A percentile compares a stretch with the other conserved stretches of the same genome.
phyloP scores from a whole-genome alignment of 2,888 invertebrate species.

The Hypomecis punctinalis region DNA sequence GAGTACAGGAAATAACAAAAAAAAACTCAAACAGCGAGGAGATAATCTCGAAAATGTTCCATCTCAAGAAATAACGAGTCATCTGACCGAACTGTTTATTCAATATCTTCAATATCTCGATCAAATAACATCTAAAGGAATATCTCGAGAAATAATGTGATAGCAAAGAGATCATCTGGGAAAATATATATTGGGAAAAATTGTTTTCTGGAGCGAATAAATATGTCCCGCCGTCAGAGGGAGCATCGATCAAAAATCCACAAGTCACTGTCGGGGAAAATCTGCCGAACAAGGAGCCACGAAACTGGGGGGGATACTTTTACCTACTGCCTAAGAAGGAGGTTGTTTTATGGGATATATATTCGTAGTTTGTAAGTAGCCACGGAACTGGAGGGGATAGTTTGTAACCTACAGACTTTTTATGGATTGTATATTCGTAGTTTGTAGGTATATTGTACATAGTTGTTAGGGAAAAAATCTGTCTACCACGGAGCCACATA shows the following conservation, averaged over 20 bases:
- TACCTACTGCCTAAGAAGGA: not conserved
- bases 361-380: no score
- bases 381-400: no score
- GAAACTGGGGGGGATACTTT: slow-evolving; percentile 7
- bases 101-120: slow-evolving; percentile 54
- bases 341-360: no score
- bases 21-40: slow-evolving; percentile 3
- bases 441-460: no score
- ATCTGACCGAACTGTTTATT: slow-evolving; percentile 47
- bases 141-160: slow-evolving; percentile 42
- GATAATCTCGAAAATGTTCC: slow-evolving; percentile 14
- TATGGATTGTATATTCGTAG: no score
- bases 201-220: slow-evolving; percentile 66
- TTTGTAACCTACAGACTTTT: no score
- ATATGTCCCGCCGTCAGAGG: slow-evolving; percentile 57
- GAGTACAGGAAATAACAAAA: slow-evolving; percentile 1
- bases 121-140: slow-evolving; percentile 38
- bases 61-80: slow-evolving; percentile 22
- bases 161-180: slow-evolving; percentile 46
- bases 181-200: slow-evolving; percentile 63
- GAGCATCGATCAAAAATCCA: slow-evolving; percentile 68
- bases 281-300: slow-evolving; percentile 40
- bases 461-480: no score
- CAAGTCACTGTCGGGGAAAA: slow-evolving; percentile 60
- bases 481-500: no score